These are phyloP conservation scores for Drosophila bifasciata DNA, from an alignment of 1,140 invertebrate species.

Conservation along the genomic window DNA sequence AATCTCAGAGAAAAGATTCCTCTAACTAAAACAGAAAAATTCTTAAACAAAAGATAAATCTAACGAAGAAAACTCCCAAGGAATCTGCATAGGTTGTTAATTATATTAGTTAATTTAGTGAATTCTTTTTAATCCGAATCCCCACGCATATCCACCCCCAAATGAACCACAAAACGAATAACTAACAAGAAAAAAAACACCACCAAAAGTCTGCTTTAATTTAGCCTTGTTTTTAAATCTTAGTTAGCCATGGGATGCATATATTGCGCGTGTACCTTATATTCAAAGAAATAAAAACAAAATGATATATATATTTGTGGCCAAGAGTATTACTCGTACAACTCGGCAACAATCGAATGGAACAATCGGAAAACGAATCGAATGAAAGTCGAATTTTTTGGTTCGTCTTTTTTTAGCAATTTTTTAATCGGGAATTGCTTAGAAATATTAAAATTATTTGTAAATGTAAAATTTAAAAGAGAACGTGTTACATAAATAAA, in stretches of 20 bases:
- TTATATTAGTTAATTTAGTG: conserved; percentile 32
- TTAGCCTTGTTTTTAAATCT: conserved; percentile 47
- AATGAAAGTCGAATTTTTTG: conserved; percentile 7
- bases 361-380: not conserved
- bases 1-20: conserved; percentile 28
- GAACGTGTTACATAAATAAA: conserved; percentile 37
- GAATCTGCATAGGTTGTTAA: conserved; percentile 66
- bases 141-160: conserved; percentile 62
- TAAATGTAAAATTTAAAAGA: conserved; percentile 1
- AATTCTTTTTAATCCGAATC: conserved; percentile 19
- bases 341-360: conserved; percentile 6
- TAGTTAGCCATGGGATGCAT: conserved; percentile 58
- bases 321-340: conserved; percentile 39
- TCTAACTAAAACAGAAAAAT: conserved; percentile 10
- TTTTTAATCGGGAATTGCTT: conserved; percentile 29
- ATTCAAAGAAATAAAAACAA: not conserved
- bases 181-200: conserved; percentile 37
- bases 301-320: conserved; percentile 35
- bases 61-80: not conserved
- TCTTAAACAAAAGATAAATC: too few relatives aligned
- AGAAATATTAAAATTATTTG: conserved; percentile 16
- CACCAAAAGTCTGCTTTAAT: conserved; percentile 69
- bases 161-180: conserved; percentile 51
- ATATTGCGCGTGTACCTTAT: conserved; percentile 65
- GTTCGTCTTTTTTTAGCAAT: conserved; percentile 13